Conservation (phyloP, 2,888 invertebrate species). For the Plagiodera versicolora region DNA sequence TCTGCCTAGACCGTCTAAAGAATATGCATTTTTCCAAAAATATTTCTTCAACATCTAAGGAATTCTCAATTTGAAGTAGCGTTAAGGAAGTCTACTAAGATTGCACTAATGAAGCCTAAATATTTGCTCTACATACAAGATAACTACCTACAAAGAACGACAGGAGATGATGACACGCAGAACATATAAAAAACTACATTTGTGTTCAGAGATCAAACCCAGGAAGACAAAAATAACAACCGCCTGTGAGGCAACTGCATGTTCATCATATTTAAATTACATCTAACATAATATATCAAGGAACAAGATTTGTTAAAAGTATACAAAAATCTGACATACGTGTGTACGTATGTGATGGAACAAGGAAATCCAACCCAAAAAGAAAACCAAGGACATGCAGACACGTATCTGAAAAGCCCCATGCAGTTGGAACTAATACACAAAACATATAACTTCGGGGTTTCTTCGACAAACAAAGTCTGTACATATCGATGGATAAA, state of each 20-base stretch:
- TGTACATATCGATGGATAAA: constrained; percentile 11
- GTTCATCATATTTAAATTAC: constrained; percentile 29
- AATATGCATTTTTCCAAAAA: constrained; percentile 32
- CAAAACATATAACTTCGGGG: constrained; percentile 40
- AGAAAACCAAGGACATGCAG: constrained; percentile 49
- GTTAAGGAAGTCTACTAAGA: constrained; percentile 36
- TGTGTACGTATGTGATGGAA: constrained; percentile 25
- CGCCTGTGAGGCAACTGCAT: constrained; percentile 40
- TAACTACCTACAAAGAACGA: constrained; percentile 37
- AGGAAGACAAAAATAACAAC: constrained; percentile 53
- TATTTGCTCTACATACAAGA: constrained; percentile 46
- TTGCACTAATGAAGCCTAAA: constrained; percentile 42
- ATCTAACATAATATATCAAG: constrained; percentile 28
- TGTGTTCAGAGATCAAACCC: constrained; percentile 54
- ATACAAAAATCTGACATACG: constrained; percentile 27
- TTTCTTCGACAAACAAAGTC: constrained; percentile 19
- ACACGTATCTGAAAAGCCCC: constrained; percentile 47
- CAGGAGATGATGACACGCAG: constrained; percentile 35
- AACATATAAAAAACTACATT: constrained; percentile 37
- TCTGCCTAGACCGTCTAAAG: constrained; percentile 25
- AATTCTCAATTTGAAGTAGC: constrained; percentile 17
- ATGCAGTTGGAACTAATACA: constrained; percentile 49
- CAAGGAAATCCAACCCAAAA: constrained; percentile 52
- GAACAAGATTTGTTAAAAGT: constrained; percentile 29
- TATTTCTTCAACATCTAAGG: constrained; percentile 21